Conservation (phyloP, 2,888 invertebrate genomes). For the Drosophila quinaria region DNA sequence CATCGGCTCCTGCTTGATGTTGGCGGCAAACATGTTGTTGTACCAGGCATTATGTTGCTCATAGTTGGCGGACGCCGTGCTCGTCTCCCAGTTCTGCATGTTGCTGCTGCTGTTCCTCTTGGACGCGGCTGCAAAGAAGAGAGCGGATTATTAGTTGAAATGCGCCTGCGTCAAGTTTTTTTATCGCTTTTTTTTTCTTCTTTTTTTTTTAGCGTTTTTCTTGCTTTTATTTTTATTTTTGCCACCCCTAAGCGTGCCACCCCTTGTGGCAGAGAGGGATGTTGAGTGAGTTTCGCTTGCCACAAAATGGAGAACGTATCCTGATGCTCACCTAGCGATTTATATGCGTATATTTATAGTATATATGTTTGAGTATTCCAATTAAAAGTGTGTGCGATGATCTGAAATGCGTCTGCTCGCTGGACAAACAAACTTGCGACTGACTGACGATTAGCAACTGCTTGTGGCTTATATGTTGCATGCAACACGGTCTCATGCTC, state of each 20-base stretch:
- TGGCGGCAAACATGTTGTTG: constrained; percentile 83
- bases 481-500: constrained; percentile 2
- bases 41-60: constrained; percentile 85
- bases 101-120: constrained; percentile 38
- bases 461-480: constrained; percentile 61
- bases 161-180: constrained; percentile 82
- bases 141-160: constrained; percentile 22
- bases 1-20: constrained; percentile 83
- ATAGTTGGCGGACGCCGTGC: constrained; percentile 82
- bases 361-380: constrained; percentile 49
- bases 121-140: constrained; percentile 52
- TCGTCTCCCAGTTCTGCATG: constrained; percentile 85
- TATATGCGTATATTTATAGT: constrained; percentile 1
- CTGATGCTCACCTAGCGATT: constrained; percentile 50
- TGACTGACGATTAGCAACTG: constrained; percentile 52
- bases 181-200: constrained; percentile 56
- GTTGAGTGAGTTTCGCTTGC: constrained; percentile 66
- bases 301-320: constrained; percentile 54
- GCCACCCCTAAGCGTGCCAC: constrained; percentile 74
- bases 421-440: constrained; percentile 50
- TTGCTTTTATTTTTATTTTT: constrained; percentile 51
- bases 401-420: constrained; percentile 47
- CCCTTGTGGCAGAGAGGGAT: constrained; percentile 23
- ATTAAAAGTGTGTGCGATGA: constrained; percentile 29
- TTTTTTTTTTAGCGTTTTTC: constrained; percentile 47